Evolutionary conservation across 2,113 vertebrate species (phyloP).

Genomic region (Cervus canadensis): DNA sequence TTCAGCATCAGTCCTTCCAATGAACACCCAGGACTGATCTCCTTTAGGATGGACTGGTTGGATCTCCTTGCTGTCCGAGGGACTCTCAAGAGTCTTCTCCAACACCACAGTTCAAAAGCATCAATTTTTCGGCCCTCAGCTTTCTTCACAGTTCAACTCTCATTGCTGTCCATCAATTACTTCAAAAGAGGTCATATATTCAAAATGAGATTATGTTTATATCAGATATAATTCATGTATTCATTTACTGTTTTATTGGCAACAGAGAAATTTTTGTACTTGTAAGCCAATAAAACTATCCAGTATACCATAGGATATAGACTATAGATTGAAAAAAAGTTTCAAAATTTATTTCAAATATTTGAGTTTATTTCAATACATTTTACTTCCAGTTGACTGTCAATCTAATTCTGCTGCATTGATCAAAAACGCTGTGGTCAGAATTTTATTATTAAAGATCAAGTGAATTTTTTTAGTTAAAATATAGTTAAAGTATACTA

Average conservation of each 20-base stretch:
- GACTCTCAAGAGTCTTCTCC: neutral
- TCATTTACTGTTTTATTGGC: neutral
- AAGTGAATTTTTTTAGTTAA: neutral
- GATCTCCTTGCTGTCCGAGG: neutral
- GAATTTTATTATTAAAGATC: neutral
- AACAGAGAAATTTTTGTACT: neutral
- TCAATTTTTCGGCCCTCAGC: too few species aligned
- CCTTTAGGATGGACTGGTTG: neutral
- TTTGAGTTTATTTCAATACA: neutral
- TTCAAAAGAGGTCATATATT: conserved; percentile 10
- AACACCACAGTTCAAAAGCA: neutral
- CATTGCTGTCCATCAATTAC: neutral
- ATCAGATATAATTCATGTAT: conserved; percentile 33
- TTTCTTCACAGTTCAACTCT: too few species aligned
- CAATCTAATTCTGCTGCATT: neutral
- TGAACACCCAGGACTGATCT: neutral
- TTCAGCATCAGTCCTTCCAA: neutral
- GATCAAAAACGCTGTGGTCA: neutral
- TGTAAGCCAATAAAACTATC: neutral
- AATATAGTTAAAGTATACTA: neutral
- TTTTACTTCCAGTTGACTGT: neutral
- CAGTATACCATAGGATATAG: neutral
- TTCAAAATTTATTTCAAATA: neutral
- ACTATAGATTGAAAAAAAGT: neutral
- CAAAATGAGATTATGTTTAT: neutral